Evolutionary conservation across 2,888 invertebrate species (phyloP).

Genomic region (Myathropa florea): DNA sequence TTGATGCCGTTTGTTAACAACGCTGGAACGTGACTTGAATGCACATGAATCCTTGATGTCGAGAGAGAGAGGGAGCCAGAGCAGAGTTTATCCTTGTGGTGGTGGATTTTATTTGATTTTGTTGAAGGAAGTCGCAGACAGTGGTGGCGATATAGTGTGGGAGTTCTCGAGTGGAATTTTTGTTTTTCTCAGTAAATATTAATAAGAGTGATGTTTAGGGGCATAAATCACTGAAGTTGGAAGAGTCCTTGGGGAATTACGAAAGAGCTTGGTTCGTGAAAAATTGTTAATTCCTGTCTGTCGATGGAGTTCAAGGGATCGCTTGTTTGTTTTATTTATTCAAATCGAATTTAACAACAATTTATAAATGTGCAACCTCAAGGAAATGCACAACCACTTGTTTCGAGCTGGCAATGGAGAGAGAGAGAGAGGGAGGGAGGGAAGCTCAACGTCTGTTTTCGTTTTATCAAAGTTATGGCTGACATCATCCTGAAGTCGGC

Average conservation of each 20-base stretch:
- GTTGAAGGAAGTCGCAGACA: constrained; percentile 45
- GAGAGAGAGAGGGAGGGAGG: no score
- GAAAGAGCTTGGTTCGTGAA: background rate
- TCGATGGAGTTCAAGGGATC: background rate
- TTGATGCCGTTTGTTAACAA: constrained; percentile 64
- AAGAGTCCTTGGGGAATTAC: background rate
- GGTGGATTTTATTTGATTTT: constrained; percentile 45
- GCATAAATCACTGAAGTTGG: background rate
- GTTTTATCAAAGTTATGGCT: no score
- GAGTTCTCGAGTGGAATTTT: background rate
- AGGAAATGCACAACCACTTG: no score
- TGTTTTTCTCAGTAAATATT: background rate
- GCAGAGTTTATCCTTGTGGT: constrained; percentile 41
- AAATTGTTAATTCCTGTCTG: background rate
- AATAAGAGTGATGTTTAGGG: background rate
- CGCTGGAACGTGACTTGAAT: constrained; percentile 56
- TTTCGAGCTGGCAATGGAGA: no score
- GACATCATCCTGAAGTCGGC: no score
- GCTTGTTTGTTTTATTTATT: no score
- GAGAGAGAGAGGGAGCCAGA: constrained; percentile 15
- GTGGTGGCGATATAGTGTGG: constrained; percentile 24
- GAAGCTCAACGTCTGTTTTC: no score
- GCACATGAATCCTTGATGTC: constrained; percentile 29
- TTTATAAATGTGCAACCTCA: no score
- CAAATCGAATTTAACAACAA: no score